Evolutionary conservation across 2,888 invertebrate genomes (phyloP).

Genomic region (Julus scandinavius): DNA sequence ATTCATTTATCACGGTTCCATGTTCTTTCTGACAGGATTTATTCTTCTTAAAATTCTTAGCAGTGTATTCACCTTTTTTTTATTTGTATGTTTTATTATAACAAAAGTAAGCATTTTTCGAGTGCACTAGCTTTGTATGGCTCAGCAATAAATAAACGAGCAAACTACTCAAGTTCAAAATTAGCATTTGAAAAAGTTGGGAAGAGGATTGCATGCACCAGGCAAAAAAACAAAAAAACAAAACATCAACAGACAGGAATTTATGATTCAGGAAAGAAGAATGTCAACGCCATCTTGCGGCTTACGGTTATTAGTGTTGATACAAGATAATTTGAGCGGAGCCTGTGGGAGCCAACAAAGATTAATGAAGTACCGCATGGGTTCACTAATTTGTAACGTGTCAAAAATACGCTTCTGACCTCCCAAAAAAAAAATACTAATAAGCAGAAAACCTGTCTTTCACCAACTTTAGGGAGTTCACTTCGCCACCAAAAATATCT

Average conservation of each 20-base stretch:
- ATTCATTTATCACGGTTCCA: background rate
- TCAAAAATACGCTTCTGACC: constrained; percentile 20
- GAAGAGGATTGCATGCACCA: background rate
- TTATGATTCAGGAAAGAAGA: background rate
- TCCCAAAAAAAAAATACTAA: background rate
- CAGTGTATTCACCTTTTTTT: constrained; percentile 13
- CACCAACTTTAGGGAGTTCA: constrained; percentile 1
- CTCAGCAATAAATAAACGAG: background rate
- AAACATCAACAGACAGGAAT: background rate
- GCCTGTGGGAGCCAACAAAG: constrained; percentile 2
- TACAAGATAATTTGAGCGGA: background rate
- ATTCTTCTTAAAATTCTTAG: background rate
- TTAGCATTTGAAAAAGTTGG: background rate
- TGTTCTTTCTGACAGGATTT: background rate
- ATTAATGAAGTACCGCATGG: constrained; percentile 14
- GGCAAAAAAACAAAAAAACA: background rate
- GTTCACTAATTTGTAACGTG: constrained; percentile 6
- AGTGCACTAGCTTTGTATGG: background rate
- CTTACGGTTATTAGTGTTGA: constrained; percentile 1
- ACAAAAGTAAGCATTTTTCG: background rate
- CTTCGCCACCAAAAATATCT: background rate
- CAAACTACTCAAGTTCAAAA: background rate
- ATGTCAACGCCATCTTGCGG: constrained; percentile 2
- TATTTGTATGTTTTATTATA: constrained; percentile 14
- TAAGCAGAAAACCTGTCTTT: constrained; percentile 18